These are phyloP conservation scores for Scaptomyza graminum DNA, from an alignment of 1,140 invertebrate genomes.

Conservation along the genomic window DNA sequence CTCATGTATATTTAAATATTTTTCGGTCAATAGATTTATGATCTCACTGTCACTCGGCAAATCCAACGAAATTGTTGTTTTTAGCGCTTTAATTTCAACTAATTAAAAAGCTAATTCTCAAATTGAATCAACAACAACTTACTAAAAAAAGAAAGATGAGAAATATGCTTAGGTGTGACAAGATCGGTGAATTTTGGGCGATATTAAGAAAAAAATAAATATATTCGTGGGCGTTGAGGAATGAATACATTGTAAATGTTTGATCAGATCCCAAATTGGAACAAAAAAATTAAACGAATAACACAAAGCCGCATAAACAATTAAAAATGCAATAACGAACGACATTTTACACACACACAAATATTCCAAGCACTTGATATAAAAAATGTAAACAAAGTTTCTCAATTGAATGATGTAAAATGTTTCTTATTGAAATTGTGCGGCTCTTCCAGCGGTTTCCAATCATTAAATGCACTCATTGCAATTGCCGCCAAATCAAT, in stretches of 20 bases:
- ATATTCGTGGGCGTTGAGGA: conserved; percentile 50
- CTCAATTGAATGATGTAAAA: conserved; percentile 37
- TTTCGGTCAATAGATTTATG: conserved; percentile 51
- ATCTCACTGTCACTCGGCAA: conserved; percentile 53
- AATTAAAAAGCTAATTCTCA: conserved; percentile 72
- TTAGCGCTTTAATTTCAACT: conserved; percentile 63
- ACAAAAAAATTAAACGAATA: conserved; percentile 26
- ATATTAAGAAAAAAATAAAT: conserved; percentile 28
- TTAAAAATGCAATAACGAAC: conserved; percentile 42
- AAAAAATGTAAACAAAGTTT: conserved; percentile 30
- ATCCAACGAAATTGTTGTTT: conserved; percentile 40
- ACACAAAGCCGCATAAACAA: conserved; percentile 4
- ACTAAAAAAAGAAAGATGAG: conserved; percentile 53
- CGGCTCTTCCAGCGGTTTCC: conserved; percentile 4
- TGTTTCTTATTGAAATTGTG: not conserved
- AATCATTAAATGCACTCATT: conserved; percentile 49
- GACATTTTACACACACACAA: conserved; percentile 52
- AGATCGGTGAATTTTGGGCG: conserved; percentile 40
- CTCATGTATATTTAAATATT: conserved; percentile 6
- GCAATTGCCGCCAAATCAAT: conserved; percentile 53
- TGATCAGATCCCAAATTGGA: conserved; percentile 28
- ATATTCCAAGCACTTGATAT: conserved; percentile 49
- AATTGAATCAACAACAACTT: conserved; percentile 41
- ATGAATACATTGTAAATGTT: conserved; percentile 35
- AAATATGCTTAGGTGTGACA: conserved; percentile 60